These are phyloP conservation scores for Characodon lateralis DNA, from an alignment of 2,797 vertebrate species.

Conservation along the genomic window DNA sequence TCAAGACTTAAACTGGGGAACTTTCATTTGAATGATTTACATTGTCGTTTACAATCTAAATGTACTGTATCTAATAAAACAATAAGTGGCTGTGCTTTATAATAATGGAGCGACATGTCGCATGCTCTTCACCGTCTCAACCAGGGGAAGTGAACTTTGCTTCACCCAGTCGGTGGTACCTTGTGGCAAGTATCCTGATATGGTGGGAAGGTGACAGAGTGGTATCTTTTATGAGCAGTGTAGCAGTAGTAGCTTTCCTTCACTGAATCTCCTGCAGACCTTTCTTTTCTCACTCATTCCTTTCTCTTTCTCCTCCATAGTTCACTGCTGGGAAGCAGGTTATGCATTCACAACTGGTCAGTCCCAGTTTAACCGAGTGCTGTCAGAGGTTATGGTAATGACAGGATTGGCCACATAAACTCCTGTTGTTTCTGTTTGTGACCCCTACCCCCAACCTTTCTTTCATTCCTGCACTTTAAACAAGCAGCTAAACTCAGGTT, in stretches of 20 bases:
- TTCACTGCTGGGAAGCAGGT: constrained; percentile 36
- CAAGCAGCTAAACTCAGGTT: not conserved
- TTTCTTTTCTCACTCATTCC: not conserved
- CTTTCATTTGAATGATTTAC: not conserved
- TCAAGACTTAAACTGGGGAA: not conserved
- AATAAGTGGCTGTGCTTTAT: too few species aligned
- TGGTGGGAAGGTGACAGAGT: constrained; percentile 13
- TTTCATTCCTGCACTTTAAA: too few species aligned
- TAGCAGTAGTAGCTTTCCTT: constrained; percentile 8
- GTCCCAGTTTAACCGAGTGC: constrained; percentile 48
- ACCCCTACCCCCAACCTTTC: not conserved
- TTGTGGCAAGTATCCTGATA: constrained; percentile 51
- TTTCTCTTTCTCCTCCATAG: not conserved
- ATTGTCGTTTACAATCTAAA: not conserved
- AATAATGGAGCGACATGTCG: too few species aligned
- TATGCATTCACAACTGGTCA: constrained; percentile 19
- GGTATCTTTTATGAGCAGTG: constrained; percentile 48
- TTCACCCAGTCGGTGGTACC: constrained; percentile 75
- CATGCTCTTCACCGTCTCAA: constrained; percentile 10
- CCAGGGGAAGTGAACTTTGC: constrained; percentile 74
- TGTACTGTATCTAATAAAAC: not conserved
- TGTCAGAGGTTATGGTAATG: constrained; percentile 48
- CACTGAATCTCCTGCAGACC: not conserved
- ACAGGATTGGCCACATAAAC: constrained; percentile 43
- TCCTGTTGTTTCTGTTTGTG: constrained; percentile 14